Base-by-base conservation (phyloP, 2,797 vertebrate species). In the Lindbergichthys nudifrons region DNA sequence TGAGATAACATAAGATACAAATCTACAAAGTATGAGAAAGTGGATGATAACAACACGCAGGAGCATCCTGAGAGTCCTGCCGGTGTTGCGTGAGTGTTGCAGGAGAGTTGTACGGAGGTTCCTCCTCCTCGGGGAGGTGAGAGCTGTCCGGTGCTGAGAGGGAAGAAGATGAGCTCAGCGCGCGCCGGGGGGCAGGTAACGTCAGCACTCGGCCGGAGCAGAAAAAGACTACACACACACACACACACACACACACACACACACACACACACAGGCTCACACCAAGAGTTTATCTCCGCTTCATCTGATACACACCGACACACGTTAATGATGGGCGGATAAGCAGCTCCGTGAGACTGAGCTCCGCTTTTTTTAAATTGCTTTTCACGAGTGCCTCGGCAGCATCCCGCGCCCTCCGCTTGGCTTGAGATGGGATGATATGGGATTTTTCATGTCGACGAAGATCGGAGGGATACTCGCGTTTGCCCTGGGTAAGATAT, bases 361-460 rank as follows among this genome's bases (percentile, higher is more conserved):
- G 70, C 77, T 47, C 32, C 45, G 71, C 58, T 56, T 75, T 36
- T 48, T 15, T 48, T 18, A 30, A n/a, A 5, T 61, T 50, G 67
- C 19, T 54, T 32, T 75, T 57, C 73, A 45, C 10, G 76, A 65
- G 60, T 13, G 72, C 82, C 83, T 80, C 82, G 71, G 70, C 81
- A 85, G 75, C 81, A 88, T 83, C 87, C 82, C 80, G 88, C 75
- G 83, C 86, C 87, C 78, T 82, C 78, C 68, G 81, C 84, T 70
- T 50, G 83, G 79, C 75, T 86, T 87, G 92, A 93, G 47, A 92
- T 92, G 92, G 93, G 93, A 93, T 92, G 92, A 93, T 84, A 94
- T 93, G 92, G 93, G 90, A 89, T 91, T 88, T 79, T 88, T 85
- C 85, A 93, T 82, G 89, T 90, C 92, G 88, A 91, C 85, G 79